These are phyloP conservation scores for Ficedula albicollis DNA, from an alignment of 2,797 vertebrate genomes.

Conservation along the genomic window DNA sequence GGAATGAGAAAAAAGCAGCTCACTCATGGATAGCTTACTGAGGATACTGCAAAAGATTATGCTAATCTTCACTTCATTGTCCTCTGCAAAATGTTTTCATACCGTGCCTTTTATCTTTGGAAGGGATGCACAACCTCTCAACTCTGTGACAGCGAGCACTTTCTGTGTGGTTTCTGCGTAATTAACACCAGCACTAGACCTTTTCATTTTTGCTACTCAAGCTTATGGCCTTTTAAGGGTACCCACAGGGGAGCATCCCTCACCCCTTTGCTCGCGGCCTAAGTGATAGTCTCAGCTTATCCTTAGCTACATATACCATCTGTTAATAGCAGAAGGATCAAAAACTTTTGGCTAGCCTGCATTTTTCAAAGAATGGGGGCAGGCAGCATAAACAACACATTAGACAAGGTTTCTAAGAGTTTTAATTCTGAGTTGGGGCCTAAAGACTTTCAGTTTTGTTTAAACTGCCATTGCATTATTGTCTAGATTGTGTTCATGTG, in stretches of 20 bases:
- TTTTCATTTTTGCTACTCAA: constrained; percentile 99
- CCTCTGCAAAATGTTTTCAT: constrained; percentile 99
- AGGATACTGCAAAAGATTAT: constrained; percentile 99
- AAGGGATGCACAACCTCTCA: constrained; percentile 99
- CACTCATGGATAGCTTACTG: constrained; percentile 96
- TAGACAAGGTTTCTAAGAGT: constrained; percentile 54
- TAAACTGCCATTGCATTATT: constrained; percentile 30
- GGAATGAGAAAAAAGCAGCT: constrained; percentile 85
- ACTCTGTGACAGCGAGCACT: constrained; percentile 97
- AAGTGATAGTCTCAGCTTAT: constrained; percentile 86
- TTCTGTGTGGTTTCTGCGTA: constrained; percentile 99
- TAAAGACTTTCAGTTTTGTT: constrained; percentile 28
- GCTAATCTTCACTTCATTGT: constrained; percentile 98
- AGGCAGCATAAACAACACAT: constrained; percentile 64
- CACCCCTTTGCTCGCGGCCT: constrained; percentile 86
- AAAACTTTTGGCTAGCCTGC: constrained; percentile 85
- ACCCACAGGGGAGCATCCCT: constrained; percentile 93
- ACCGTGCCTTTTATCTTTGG: constrained; percentile 99
- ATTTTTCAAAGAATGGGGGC: constrained; percentile 71
- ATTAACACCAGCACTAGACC: constrained; percentile 98
- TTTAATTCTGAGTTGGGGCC: constrained; percentile 36
- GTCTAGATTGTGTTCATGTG: constrained; percentile 41
- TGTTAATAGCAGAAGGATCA: constrained; percentile 93
- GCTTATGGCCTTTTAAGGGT: constrained; percentile 99
- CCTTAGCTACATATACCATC: constrained; percentile 91